phyloP scores from a whole-genome alignment of 1,140 invertebrate genomes.

The Semibalanus balanoides region DNA sequence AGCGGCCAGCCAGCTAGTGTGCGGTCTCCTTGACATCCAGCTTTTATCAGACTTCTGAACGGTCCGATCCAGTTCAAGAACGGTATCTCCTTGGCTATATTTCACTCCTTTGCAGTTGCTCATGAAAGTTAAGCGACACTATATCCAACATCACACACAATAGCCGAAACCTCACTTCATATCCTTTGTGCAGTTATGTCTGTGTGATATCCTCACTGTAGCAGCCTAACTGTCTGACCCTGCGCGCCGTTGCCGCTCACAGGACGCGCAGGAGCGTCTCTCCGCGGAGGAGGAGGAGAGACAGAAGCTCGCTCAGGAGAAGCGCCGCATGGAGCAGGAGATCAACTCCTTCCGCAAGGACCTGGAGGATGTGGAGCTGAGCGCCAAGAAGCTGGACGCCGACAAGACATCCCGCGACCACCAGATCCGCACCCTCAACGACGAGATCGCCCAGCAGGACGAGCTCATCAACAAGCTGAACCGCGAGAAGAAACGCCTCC shows the following conservation, averaged over 20 bases:
- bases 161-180: too few species aligned
- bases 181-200: too few species aligned
- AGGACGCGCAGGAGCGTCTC: neutral
- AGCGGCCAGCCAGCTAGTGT: too few species aligned
- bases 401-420: slow-evolving; percentile 41
- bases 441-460: slow-evolving; percentile 41
- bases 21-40: too few species aligned
- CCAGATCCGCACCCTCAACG: slow-evolving; percentile 38
- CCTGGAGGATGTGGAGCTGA: slow-evolving; percentile 27
- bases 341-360: slow-evolving; percentile 19
- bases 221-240: too few species aligned
- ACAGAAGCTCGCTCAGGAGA: slow-evolving; percentile 21
- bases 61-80: too few species aligned
- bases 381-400: slow-evolving; percentile 34
- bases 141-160: too few species aligned
- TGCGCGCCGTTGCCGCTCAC: neutral
- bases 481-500: slow-evolving; percentile 41
- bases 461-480: slow-evolving; percentile 39
- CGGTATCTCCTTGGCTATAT: too few species aligned
- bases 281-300: slow-evolving; percentile 19
- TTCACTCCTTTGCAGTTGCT: too few species aligned
- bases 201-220: too few species aligned
- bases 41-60: too few species aligned
- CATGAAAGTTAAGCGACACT: too few species aligned
- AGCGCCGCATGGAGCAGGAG: slow-evolving; percentile 25